A percentile compares a stretch with the other conserved stretches of the same genome.
phyloP scores from a whole-genome alignment of 1,140 invertebrate genomes.

The Procambarus clarkii region DNA sequence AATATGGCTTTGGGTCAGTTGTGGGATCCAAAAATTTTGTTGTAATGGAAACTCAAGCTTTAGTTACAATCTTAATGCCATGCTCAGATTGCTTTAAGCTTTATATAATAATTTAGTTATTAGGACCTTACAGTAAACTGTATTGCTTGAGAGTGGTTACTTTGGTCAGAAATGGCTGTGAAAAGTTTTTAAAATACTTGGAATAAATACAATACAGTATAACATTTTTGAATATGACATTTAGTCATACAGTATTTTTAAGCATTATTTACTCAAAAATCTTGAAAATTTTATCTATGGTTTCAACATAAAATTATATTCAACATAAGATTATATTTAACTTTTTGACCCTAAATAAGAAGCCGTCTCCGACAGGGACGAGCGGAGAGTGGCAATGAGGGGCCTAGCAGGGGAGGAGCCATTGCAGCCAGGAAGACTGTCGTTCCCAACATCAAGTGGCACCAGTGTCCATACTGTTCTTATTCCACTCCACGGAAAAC shows the following conservation, averaged over 20 bases:
- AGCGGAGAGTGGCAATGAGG: constrained; percentile 10
- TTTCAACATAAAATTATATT: background rate
- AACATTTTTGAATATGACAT: no score
- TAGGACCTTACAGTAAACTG: no score
- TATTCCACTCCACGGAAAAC: constrained; percentile 45
- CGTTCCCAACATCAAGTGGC: constrained; percentile 23
- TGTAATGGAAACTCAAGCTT: no score
- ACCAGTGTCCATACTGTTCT: constrained; percentile 60
- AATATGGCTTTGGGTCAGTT: no score
- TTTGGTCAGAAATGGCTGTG: no score
- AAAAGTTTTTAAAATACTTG: no score
- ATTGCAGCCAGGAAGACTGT: background rate
- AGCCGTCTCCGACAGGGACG: constrained; percentile 15
- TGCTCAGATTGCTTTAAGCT: no score
- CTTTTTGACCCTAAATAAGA: constrained; percentile 6
- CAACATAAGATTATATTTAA: background rate
- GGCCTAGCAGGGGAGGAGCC: constrained; percentile 15
- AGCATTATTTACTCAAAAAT: background rate
- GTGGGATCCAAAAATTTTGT: no score
- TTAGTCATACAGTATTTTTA: background rate
- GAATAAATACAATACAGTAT: no score
- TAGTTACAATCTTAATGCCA: no score
- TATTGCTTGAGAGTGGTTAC: no score
- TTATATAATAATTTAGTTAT: no score
- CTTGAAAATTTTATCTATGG: background rate